Conservation (phyloP, 2,113 vertebrate genomes). For the Heterotilapia buettikoferi region DNA sequence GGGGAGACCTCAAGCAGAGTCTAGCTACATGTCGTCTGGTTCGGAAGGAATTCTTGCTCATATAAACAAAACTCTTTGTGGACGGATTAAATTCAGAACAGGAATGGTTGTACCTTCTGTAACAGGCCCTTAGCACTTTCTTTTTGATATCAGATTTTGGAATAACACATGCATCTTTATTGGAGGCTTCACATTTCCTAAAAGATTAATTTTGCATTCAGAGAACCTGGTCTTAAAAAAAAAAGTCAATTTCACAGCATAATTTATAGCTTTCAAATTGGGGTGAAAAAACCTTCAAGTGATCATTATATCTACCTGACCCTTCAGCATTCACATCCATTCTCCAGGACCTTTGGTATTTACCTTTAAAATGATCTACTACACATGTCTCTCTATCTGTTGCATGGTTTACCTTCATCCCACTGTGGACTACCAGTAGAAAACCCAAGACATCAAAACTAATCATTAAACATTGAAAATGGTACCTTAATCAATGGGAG, state of each 20-base stretch:
- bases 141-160: background rate
- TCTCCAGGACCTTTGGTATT: conserved; percentile 1
- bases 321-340: background rate
- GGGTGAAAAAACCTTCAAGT: background rate
- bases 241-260: background rate
- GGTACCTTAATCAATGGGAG: background rate
- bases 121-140: background rate
- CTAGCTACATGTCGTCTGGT: background rate
- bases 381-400: background rate
- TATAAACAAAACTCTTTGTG: background rate
- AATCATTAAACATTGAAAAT: conserved; percentile 5
- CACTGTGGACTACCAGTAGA: background rate
- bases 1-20: background rate
- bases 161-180: background rate
- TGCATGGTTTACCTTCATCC: background rate
- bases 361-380: conserved; percentile 17
- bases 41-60: background rate
- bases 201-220: background rate
- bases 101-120: background rate
- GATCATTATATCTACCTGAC: conserved; percentile 7
- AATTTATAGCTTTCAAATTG: background rate
- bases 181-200: background rate
- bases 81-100: background rate
- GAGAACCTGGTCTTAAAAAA: background rate
- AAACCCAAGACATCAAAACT: background rate